Conservation (phyloP, 1,140 invertebrate species). For the Psilanteris sp. region DNA sequence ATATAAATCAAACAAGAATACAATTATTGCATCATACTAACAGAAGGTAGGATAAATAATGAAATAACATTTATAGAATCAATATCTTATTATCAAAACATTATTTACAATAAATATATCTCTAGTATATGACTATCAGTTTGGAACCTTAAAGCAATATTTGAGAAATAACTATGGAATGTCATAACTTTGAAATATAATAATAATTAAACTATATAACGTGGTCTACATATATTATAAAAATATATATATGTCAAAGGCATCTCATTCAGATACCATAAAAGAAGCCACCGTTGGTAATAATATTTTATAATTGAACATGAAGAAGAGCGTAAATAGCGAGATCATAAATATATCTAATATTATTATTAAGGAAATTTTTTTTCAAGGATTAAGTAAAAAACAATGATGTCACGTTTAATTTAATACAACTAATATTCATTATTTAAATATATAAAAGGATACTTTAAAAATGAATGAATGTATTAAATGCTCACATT, state of each 20-base stretch:
- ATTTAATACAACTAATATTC: no score
- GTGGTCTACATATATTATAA: background rate
- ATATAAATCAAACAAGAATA: no score
- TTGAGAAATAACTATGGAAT: background rate
- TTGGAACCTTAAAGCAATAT: no score
- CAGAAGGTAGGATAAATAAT: no score
- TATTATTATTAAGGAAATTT: constrained; percentile 65
- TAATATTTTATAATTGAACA: constrained; percentile 75
- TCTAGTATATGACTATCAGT: background rate
- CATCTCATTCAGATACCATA: constrained; percentile 9
- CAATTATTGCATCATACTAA: no score
- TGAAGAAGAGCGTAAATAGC: constrained; percentile 70
- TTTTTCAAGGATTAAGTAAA: no score
- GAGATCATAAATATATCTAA: constrained; percentile 72
- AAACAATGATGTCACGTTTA: no score
- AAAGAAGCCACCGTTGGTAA: constrained; percentile 65
- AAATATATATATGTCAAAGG: background rate
- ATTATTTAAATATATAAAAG: no score
- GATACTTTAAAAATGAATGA: no score
- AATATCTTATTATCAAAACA: constrained; percentile 6
- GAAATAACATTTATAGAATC: no score
- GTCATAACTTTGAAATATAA: background rate
- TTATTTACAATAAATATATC: constrained; percentile 10
- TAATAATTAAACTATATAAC: background rate
- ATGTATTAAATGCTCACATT: no score